phyloP scores from a whole-genome alignment of 2,888 invertebrate genomes.

The Ormyrus labotus region DNA sequence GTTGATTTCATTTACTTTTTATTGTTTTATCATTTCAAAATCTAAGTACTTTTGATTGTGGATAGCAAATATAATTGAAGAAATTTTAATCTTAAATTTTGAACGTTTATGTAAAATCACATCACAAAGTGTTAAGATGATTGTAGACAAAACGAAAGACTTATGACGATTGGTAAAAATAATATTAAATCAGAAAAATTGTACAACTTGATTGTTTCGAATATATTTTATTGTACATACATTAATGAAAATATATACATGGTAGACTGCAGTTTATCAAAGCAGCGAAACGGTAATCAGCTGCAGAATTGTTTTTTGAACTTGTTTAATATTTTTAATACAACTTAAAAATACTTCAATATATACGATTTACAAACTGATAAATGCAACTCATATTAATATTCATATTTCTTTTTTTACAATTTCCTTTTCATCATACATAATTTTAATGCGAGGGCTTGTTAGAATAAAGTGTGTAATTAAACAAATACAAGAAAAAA shows the following conservation, averaged over 20 bases:
- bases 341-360: background rate
- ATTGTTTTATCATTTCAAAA: too few relatives aligned
- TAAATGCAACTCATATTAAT: conserved; percentile 10
- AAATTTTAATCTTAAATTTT: too few relatives aligned
- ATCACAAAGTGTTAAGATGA: too few relatives aligned
- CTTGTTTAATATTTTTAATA: conserved; percentile 30
- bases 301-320: conserved; percentile 49
- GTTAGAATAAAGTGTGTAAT: background rate
- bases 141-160: too few relatives aligned
- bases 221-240: conserved; percentile 73
- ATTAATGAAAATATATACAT: conserved; percentile 76
- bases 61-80: too few relatives aligned
- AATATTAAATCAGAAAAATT: too few relatives aligned
- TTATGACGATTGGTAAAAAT: too few relatives aligned
- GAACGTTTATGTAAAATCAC: too few relatives aligned
- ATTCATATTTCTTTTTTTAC: background rate
- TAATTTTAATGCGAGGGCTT: background rate
- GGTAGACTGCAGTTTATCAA: conserved; percentile 74
- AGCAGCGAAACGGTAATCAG: conserved; percentile 69
- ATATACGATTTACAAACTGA: background rate
- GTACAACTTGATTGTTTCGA: conserved; percentile 20
- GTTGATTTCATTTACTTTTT: too few relatives aligned
- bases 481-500: conserved; percentile 58
- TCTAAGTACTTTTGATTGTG: too few relatives aligned
- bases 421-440: background rate